A percentile compares a stretch with the other conserved stretches of the same genome.
phyloP scores from a whole-genome alignment of 1,140 invertebrate species.

The Macrotrachela quadricornifera region DNA sequence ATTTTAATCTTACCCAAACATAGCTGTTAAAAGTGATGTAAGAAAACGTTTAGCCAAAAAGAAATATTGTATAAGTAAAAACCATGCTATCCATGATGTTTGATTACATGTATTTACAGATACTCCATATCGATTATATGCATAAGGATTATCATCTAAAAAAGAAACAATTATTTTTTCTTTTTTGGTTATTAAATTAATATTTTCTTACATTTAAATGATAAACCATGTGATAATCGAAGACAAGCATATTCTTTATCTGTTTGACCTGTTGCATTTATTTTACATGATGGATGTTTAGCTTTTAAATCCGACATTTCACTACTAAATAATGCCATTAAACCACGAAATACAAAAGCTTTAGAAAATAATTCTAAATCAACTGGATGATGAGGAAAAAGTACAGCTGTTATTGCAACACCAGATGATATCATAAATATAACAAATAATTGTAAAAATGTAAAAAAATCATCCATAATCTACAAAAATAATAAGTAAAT shows the following conservation, averaged over 20 bases:
- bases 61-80: slow-evolving; percentile 30
- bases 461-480: slow-evolving; percentile 23
- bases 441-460: slow-evolving; percentile 30
- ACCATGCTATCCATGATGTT: slow-evolving; percentile 24
- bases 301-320: slow-evolving; percentile 25
- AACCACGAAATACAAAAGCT: slow-evolving; percentile 21
- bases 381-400: slow-evolving; percentile 29
- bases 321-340: slow-evolving; percentile 31
- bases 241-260: too few species aligned
- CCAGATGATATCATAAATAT: slow-evolving; percentile 29
- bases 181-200: too few species aligned
- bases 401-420: slow-evolving; percentile 28
- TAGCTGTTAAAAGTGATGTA: slow-evolving; percentile 30
- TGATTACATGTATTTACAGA: slow-evolving; percentile 17
- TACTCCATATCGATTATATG: too few species aligned
- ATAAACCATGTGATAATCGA: too few species aligned
- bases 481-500: too few species aligned
- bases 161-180: too few species aligned
- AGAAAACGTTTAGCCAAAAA: slow-evolving; percentile 30
- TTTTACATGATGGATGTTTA: slow-evolving; percentile 4
- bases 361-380: slow-evolving; percentile 17
- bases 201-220: too few species aligned
- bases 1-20: slow-evolving; percentile 17
- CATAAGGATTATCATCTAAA: too few species aligned
- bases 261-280: not conserved